Evolutionary conservation across 2,888 invertebrate species (phyloP), one percentile per base, ranked within the genome.

Genomic region (Sarcophaga subvicina): DNA sequence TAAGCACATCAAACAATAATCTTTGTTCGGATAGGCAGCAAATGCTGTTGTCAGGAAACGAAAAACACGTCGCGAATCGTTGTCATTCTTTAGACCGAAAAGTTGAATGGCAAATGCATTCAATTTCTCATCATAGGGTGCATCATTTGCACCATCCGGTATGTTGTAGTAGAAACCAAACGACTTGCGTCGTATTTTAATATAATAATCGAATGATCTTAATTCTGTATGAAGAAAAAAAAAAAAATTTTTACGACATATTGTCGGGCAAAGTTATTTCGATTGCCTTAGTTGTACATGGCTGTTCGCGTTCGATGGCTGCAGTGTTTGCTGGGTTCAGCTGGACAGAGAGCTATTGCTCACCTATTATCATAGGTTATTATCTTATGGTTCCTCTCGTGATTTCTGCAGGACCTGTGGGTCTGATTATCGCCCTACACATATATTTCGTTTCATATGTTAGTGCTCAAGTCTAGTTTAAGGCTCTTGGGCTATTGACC

Each of bases 21-120:
- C 96, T 45, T 94, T 94, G 5, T 95, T 93, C 2, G 95, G 95
- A 92, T 95, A 96, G 63, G 95, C 94, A 90, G 96, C 95, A 91
- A 96, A 97, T 0, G 96, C 95, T 0, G 95, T 95, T 88, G 95
- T 94, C 17, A 97, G 92, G 72, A 96, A 94, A 88, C 95, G 95
- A 71, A 93, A 94, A 0, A 94, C 91, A 84, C 93, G 92, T 76
- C 95, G 93, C 37, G 94, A 94, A 89, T 95, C 95, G 77, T 95
- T 76, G 0, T 64, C 4, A 6, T 22, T n/a, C 62, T 88, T 88
- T 67, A 93, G 79, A 54, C 91, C 91, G 17, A 91, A 91, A 22
- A 91, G 85, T 80, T 91, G 90, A 5, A 92, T 73, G 2, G 89
- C 83, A 76, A 92, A 93, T 0, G 88, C 91, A 80, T 89, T 91